phyloP scores from a whole-genome alignment of 2,797 vertebrate genomes.

The Acomys russatus region DNA sequence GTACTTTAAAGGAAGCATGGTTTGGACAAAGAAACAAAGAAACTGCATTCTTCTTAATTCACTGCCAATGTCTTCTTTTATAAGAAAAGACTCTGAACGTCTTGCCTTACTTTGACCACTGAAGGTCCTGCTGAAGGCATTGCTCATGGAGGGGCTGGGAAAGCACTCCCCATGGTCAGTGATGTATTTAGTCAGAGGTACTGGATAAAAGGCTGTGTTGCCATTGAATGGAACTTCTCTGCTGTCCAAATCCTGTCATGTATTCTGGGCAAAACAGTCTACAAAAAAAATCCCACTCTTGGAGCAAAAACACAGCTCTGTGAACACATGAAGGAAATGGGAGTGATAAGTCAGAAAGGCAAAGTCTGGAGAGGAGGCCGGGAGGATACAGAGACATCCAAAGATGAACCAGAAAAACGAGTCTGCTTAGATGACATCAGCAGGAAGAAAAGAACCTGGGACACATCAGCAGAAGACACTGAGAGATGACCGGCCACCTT shows the following conservation, averaged over 20 bases:
- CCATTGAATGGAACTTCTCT: conserved; percentile 27
- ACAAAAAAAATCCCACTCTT: conserved; percentile 41
- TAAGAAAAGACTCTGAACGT: conserved; percentile 44
- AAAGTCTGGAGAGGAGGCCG: conserved; percentile 52
- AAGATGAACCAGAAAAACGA: conserved; percentile 74
- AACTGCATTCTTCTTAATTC: not conserved
- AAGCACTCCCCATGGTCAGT: not conserved
- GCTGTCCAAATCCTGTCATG: conserved; percentile 1
- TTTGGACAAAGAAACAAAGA: not conserved
- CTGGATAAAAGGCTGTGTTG: not conserved
- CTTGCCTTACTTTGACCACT: not conserved
- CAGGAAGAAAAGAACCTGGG: conserved; percentile 33
- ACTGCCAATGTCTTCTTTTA: not conserved
- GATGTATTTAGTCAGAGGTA: not conserved
- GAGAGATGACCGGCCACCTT: conserved; percentile 10
- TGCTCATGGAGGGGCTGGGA: not conserved
- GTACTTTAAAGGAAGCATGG: not conserved
- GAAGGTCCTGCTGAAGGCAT: not conserved
- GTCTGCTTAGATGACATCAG: conserved; percentile 70
- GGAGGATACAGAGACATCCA: conserved; percentile 59
- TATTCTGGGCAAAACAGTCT: not conserved
- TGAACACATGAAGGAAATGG: conserved; percentile 68
- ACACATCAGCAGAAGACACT: conserved; percentile 54
- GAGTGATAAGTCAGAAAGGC: conserved; percentile 37
- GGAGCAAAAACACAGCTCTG: not conserved